Conservation (phyloP, 2,888 invertebrate genomes). For the Pachydiplax longipennis region DNA sequence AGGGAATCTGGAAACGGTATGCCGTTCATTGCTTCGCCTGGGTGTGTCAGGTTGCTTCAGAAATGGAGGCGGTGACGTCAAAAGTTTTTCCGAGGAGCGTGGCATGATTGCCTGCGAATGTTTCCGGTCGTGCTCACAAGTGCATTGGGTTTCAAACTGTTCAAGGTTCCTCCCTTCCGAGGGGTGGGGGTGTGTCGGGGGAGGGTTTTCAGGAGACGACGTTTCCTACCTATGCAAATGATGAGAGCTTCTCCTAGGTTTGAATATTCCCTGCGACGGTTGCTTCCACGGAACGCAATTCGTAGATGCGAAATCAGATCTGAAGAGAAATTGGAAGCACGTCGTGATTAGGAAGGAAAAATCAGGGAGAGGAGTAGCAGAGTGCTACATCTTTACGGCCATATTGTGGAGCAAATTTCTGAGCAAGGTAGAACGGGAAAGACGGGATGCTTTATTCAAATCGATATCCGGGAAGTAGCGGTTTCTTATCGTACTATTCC, state of each 20-base stretch:
- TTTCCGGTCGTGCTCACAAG: slow-evolving; percentile 37
- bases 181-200: background rate
- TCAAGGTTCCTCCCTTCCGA: background rate
- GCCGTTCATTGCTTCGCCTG: background rate
- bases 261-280: slow-evolving; percentile 36
- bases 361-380: background rate
- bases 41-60: background rate
- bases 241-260: slow-evolving; percentile 39
- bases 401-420: no score
- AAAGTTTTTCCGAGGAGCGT: background rate
- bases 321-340: background rate
- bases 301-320: slow-evolving; percentile 37
- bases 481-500: no score
- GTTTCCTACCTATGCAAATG: slow-evolving; percentile 43
- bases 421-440: no score
- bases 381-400: no score
- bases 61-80: slow-evolving; percentile 31
- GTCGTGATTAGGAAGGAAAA: background rate
- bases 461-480: no score
- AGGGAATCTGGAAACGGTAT: slow-evolving; percentile 5
- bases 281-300: slow-evolving; percentile 21
- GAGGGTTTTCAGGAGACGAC: slow-evolving; percentile 11
- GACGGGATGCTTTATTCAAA: no score
- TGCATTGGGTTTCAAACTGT: slow-evolving; percentile 37
- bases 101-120: slow-evolving; percentile 34